Percentiles rank a stretch among this genome's conserved stretches.
Conservation (phyloP, 1,140 invertebrate species). For the Euura saliciscinereae region DNA sequence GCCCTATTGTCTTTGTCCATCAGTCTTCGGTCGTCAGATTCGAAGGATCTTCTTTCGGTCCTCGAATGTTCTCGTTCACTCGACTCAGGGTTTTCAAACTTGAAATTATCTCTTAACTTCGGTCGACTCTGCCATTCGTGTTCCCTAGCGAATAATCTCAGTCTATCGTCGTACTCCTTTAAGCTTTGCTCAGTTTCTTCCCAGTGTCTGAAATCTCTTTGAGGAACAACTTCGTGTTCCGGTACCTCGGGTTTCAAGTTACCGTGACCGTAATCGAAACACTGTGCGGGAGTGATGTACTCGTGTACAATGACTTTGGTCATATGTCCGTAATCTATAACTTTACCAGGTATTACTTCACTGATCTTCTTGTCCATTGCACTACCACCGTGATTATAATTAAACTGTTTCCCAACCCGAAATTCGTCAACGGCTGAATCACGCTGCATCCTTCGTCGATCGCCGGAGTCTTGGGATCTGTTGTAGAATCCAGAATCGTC, state of each 20-base stretch:
- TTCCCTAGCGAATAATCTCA: conserved; percentile 25
- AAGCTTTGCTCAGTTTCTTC: conserved; percentile 54
- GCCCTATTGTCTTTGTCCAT: conserved; percentile 28
- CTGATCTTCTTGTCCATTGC: conserved; percentile 32
- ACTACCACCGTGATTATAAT: conserved; percentile 54
- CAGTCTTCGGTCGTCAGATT: conserved; percentile 25
- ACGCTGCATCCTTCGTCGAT: neutral
- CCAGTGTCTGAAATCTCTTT: conserved; percentile 52
- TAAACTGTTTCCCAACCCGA: conserved; percentile 50
- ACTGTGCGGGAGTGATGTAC: conserved; percentile 40
- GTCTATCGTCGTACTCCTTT: conserved; percentile 44
- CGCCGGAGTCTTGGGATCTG: neutral
- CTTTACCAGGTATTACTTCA: conserved; percentile 57
- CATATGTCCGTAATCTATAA: conserved; percentile 74
- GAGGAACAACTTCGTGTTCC: conserved; percentile 35
- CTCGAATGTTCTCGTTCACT: conserved; percentile 10
- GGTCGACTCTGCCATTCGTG: conserved; percentile 4
- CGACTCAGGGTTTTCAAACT: conserved; percentile 7
- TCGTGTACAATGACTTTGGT: conserved; percentile 28
- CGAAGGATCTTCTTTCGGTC: conserved; percentile 16
- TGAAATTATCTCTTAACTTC: conserved; percentile 20
- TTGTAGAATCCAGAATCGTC: neutral
- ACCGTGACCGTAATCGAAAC: conserved; percentile 54
- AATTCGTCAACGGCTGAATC: conserved; percentile 36
- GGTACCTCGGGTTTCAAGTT: conserved; percentile 46